Conservation (phyloP, 1,140 invertebrate species). For the Argopecten irradians region DNA sequence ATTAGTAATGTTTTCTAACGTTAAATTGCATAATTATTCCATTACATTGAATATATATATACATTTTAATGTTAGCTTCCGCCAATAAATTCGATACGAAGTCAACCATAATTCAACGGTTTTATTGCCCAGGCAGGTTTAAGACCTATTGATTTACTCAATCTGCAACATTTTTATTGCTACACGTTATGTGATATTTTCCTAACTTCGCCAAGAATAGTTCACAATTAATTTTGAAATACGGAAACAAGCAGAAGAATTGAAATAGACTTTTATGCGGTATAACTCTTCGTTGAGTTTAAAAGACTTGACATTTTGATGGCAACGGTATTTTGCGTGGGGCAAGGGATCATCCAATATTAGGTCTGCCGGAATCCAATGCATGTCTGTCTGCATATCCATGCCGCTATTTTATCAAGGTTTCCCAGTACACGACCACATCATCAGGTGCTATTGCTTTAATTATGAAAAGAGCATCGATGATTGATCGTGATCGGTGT, state of each 20-base stretch:
- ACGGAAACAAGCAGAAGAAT: neutral
- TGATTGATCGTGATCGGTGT: too few species aligned
- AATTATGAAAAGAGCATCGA: too few species aligned
- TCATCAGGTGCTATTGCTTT: too few species aligned
- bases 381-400: neutral
- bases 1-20: too few species aligned
- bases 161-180: neutral
- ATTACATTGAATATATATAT: too few species aligned
- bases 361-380: neutral
- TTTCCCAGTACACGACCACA: neutral
- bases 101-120: neutral
- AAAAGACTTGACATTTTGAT: slow-evolving; percentile 3
- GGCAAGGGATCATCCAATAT: neutral
- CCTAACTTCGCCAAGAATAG: neutral
- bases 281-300: neutral
- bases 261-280: neutral
- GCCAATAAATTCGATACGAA: neutral
- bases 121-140: neutral
- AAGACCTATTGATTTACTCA: neutral
- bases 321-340: neutral
- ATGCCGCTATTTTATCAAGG: neutral
- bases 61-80: too few species aligned
- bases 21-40: too few species aligned
- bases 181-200: neutral
- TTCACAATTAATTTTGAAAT: neutral